phyloP scores from a whole-genome alignment of 2,113 vertebrate species.

The Oryzias celebensis region DNA sequence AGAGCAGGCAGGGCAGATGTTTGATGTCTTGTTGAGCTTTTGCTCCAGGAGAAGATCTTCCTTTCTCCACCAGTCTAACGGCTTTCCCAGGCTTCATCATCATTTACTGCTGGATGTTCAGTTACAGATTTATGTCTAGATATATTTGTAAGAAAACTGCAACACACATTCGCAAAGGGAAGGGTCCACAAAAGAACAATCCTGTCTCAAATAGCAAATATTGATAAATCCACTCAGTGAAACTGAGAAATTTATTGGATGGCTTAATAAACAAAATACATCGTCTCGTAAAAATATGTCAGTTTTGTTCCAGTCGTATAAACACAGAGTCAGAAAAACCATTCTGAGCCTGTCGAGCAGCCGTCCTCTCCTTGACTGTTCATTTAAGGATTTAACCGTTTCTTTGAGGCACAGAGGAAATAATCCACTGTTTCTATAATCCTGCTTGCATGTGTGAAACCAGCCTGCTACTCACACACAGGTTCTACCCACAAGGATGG shows the following conservation, averaged over 20 bases:
- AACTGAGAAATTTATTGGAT: constrained; percentile 11
- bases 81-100: constrained; percentile 1
- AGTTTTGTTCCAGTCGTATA: constrained; percentile 9
- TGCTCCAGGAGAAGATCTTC: constrained; percentile 24
- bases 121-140: no score
- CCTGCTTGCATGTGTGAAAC: constrained; percentile 39
- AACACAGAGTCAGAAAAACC: constrained; percentile 12
- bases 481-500: not conserved
- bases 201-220: not conserved
- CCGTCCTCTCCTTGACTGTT: constrained; percentile 58
- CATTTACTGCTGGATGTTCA: constrained; percentile 32
- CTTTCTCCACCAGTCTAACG: constrained; percentile 38
- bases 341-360: constrained; percentile 31
- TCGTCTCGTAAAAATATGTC: constrained; percentile 11
- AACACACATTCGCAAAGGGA: no score
- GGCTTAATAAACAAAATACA: constrained; percentile 8
- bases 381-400: constrained; percentile 55
- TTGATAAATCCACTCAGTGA: constrained; percentile 10
- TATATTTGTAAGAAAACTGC: no score
- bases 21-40: constrained; percentile 31
- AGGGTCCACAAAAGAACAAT: no score
- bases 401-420: constrained; percentile 28
- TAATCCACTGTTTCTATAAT: constrained; percentile 67
- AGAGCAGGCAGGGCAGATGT: constrained; percentile 1
- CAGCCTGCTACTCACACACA: constrained; percentile 22